Base-by-base conservation (phyloP, 2,888 invertebrate genomes). In the Keiferia lycopersicella region DNA sequence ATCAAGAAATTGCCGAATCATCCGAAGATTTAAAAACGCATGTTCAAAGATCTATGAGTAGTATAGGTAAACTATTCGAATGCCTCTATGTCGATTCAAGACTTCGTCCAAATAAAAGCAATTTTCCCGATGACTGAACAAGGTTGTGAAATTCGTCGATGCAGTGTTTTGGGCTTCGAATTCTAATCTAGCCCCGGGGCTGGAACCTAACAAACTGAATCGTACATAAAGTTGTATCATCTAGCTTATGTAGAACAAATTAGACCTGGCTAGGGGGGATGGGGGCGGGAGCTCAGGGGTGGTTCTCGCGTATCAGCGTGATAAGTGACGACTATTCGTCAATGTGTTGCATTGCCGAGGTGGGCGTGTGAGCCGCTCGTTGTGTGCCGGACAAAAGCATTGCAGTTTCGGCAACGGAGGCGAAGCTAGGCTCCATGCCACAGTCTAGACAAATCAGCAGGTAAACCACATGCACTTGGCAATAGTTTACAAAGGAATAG, bases 311-410 rank as follows among this genome's bases (percentile, higher is more conserved):
- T 80, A 79, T 81, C 75, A 78, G 74, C 70, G 75, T 79, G 79
- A 83, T 84, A 83, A 81, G 82, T 84, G 81, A 78, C 74, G 77
- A 78, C 79, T 80, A 82, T 82, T 75, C 80, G 76, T 84, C 82
- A 81, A 78, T 83, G 79, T 82, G 80, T 80, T 82, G 81, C 81
- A 83, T 78, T 75, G 68, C 65, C 65, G 62, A 41, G 53, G 64
- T 63, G 65, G 59, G 66, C 71, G 75, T 73, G 76, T 76, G 70
- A 78, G 76, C 61, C 74, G 74, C 73, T 62, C 73, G 74, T 72
- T 73, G 71, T 75, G 74, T 80, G 74, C 76, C 71, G 79, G 77
- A 81, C 80, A 81, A 81, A 79, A 74, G 77, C 73, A 68, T 70
- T 77, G 79, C 78, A 76, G 78, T 74, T 79, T 80, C 73, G 81